Base-by-base conservation (phyloP, 2,888 invertebrate genomes). In the Isotomurus palustris region DNA sequence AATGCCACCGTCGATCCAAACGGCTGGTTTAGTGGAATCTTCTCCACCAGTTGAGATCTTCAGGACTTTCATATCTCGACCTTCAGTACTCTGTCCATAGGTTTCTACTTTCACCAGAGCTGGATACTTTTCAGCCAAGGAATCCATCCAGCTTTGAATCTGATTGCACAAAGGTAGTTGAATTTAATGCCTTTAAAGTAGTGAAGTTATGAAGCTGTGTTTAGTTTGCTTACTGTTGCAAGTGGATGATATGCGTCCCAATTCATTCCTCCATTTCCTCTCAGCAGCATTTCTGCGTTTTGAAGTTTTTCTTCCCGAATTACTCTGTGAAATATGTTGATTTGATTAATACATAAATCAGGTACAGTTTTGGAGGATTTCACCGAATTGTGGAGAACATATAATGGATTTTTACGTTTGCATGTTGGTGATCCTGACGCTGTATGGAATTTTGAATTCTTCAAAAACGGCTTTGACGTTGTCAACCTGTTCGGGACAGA, bases 1-100 rank as follows among this genome's bases (percentile, higher is more conserved):
- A 59, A 82, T 78, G 0, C 78, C 78, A 10, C 85, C 88, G 72
- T 91, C 91, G 29, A 91, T 79, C 82, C 90, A 90, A 38, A 91
- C 83, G 0, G 84, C 84, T 3, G 86, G 85, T 66, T 87, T 87
- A 70, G 78, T 75, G 72, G 63, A 72, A 72, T 57, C 66, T 40
- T 71, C 76, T n/a, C 50, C 53, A 32, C 57, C 60, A 0, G 67
- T 67, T 2, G 79, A 79, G 45, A 89, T 82, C 79, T 86, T 88
- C 1, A 83, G 82, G 40, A 86, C 81, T 56, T 85, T 82, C 48
- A 89, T 74, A 0, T 85, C 83, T 22, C 85, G 79, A 0, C 85
- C 86, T 74, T 88, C 86, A 32, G 81, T 84, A 25, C 87, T 85
- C 56, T 82, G 79, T 0, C 89, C 89, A 38, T 89, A 81, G 2